These are phyloP conservation scores for Cremastobaeus sp. DNA, from an alignment of 2,888 invertebrate species.

Conservation along the genomic window DNA sequence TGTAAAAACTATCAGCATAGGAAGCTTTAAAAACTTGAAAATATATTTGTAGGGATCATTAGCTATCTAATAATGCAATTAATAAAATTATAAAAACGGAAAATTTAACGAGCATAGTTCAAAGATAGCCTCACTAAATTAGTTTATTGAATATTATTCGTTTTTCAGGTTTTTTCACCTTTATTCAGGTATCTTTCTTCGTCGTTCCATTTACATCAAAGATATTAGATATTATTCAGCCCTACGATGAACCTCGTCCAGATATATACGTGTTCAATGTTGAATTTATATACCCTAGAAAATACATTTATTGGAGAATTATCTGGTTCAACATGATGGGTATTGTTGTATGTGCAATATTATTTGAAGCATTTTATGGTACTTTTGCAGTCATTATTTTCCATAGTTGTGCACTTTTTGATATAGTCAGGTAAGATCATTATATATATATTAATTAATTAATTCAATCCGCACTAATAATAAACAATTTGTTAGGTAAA, in stretches of 20 bases:
- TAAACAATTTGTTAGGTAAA: too few relatives aligned
- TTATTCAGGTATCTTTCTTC: not conserved
- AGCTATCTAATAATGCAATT: too few relatives aligned
- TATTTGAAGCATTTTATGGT: not conserved
- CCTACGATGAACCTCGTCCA: slow-evolving; percentile 8
- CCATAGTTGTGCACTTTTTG: not conserved
- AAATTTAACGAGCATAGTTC: too few relatives aligned
- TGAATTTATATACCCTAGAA: slow-evolving; percentile 1
- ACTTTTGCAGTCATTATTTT: not conserved
- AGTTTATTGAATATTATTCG: too few relatives aligned
- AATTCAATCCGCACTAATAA: too few relatives aligned
- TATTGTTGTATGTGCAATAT: not conserved
- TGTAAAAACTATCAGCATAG: too few relatives aligned
- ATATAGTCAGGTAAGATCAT: too few relatives aligned
- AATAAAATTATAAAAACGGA: too few relatives aligned
- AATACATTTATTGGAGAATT: not conserved
- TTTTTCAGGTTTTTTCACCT: not conserved
- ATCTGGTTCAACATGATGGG: slow-evolving; percentile 1
- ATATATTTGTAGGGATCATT: too few relatives aligned
- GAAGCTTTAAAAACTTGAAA: too few relatives aligned
- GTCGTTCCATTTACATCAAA: slow-evolving; percentile 5
- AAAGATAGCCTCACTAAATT: too few relatives aligned
- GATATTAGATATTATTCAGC: not conserved
- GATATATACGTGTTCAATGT: slow-evolving; percentile 6
- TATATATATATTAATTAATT: too few relatives aligned